A percentile compares a stretch with the other conserved stretches of the same genome.
phyloP scores from a whole-genome alignment of 2,888 invertebrate species.

The Lasioglossum leucozonium region DNA sequence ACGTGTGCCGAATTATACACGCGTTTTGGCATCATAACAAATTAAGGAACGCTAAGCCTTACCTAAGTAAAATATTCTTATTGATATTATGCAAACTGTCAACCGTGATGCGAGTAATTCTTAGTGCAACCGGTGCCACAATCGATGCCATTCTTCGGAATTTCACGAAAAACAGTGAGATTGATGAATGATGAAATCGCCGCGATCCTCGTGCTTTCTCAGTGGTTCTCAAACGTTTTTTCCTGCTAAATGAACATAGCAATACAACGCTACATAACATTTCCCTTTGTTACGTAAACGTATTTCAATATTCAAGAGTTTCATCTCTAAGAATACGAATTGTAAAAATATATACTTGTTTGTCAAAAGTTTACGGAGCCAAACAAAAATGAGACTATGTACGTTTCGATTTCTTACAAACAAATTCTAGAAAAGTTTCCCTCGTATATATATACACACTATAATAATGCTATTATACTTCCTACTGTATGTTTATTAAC shows the following conservation, averaged over 20 bases:
- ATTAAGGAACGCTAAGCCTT: slow-evolving; percentile 66
- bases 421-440: neutral
- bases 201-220: slow-evolving; percentile 60
- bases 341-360: neutral
- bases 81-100: slow-evolving; percentile 85
- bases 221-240: slow-evolving; percentile 40
- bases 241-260: neutral
- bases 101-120: slow-evolving; percentile 85
- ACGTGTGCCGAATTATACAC: slow-evolving; percentile 7
- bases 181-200: slow-evolving; percentile 64
- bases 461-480: neutral
- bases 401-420: neutral
- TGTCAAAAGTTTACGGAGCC: neutral
- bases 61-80: slow-evolving; percentile 85
- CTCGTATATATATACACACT: neutral
- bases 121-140: slow-evolving; percentile 85
- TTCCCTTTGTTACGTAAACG: slow-evolving; percentile 33
- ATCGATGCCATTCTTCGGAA: slow-evolving; percentile 85
- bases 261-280: neutral
- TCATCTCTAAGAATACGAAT: neutral
- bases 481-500: slow-evolving; percentile 5
- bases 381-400: neutral
- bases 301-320: slow-evolving; percentile 1
- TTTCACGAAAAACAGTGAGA: slow-evolving; percentile 40
- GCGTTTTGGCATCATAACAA: slow-evolving; percentile 19